Base-by-base conservation (phyloP, 2,888 invertebrate species). In the Germaria angustata region DNA sequence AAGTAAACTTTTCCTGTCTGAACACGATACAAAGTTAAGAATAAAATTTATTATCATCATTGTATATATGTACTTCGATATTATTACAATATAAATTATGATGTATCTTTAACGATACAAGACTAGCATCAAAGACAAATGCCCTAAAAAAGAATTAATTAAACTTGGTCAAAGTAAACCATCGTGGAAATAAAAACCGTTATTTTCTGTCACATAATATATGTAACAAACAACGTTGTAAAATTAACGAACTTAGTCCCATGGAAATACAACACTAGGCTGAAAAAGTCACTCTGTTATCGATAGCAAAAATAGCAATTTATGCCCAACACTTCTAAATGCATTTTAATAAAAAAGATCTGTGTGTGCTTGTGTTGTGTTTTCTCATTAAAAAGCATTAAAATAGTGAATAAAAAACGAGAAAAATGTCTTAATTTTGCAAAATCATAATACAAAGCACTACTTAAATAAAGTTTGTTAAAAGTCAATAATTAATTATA, bases 261-360 rank as follows among this genome's bases (percentile, higher is more conserved):
- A 2, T 32, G 8, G 15, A 22, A 61, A 63, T 77, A 15, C 63
- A 71, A 46, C 69, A 28, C 69, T 78, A 59, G 22, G 41, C 71
- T 63, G 13, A 57, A 55, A 57, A 61, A 65, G 6, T n/a, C 8
- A 65, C 49, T 66, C 51, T 65, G 65, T 66, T 79, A 79, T 79
- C 79, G 79, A 72, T 79, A 72, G 20, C 1, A 0, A 20, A 41
- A 72, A 51, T 66, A 51, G 15, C 55, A 39, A 51, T 57, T 72
- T 72, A 79, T 72, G 72, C 72, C 72, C 79, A 72, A 72, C 79
- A 79, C 79, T 72, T 34, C 17, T 22, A 63, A 77, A 44, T 79
- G 79, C 79, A 72, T 72, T 72, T 72, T 44, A 51, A 44, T 20
- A 71, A 59, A 63, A 63, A 71, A 57, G 34, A 75, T 44, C 4